These are phyloP conservation scores for Zele albiditarsus DNA, from an alignment of 2,888 invertebrate species.

Conservation along the genomic window DNA sequence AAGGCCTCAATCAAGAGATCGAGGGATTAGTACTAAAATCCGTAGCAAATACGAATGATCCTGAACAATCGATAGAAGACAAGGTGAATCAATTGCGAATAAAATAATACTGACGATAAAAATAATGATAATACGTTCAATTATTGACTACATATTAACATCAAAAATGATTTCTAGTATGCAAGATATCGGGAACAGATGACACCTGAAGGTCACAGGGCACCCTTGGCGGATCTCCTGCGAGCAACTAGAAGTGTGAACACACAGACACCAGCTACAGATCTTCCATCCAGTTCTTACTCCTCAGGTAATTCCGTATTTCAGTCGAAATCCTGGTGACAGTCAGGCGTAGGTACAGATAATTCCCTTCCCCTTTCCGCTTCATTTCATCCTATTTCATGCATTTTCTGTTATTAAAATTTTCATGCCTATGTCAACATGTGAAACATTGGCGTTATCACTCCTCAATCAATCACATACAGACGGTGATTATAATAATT, in stretches of 20 bases:
- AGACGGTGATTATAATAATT: too few relatives aligned
- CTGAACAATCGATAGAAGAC: constrained; percentile 75
- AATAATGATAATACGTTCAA: too few relatives aligned
- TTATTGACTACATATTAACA: too few relatives aligned
- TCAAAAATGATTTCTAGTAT: constrained; percentile 57
- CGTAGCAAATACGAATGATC: constrained; percentile 66
- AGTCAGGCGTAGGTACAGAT: too few relatives aligned
- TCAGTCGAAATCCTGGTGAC: constrained; percentile 6
- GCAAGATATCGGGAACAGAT: constrained; percentile 75
- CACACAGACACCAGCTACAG: constrained; percentile 88
- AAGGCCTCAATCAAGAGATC: constrained; percentile 91
- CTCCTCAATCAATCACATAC: too few relatives aligned
- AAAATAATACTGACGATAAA: too few relatives aligned
- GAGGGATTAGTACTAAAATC: constrained; percentile 83
- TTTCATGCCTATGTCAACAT: too few relatives aligned
- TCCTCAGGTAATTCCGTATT: constrained; percentile 78
- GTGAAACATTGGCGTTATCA: too few relatives aligned
- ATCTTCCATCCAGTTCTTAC: constrained; percentile 79
- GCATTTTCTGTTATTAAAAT: too few relatives aligned
- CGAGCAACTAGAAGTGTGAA: constrained; percentile 83
- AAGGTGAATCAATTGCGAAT: constrained; percentile 73
- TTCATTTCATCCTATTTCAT: too few relatives aligned
- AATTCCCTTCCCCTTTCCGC: too few relatives aligned
- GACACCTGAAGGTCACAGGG: constrained; percentile 89
- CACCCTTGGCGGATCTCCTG: constrained; percentile 86